Conservation (phyloP, 1,140 invertebrate genomes). For the Hormaphis cornu region DNA sequence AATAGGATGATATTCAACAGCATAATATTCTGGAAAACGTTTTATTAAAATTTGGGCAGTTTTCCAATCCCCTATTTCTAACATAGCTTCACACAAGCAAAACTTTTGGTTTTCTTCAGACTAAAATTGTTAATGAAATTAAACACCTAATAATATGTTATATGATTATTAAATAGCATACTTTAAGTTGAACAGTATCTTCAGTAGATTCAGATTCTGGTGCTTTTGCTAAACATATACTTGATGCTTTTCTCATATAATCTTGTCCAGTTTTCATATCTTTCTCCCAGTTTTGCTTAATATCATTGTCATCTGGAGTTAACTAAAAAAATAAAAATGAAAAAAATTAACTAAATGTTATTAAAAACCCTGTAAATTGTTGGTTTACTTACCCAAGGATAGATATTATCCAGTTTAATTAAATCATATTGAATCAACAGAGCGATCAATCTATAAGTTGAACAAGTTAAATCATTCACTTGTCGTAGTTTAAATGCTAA, state of each 20-base stretch:
- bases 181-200: constrained; percentile 50
- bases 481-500: constrained; percentile 79
- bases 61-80: constrained; percentile 83
- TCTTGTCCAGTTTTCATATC: constrained; percentile 57
- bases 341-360: neutral
- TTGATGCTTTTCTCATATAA: constrained; percentile 45
- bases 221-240: constrained; percentile 74
- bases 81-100: constrained; percentile 76
- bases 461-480: constrained; percentile 58
- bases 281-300: constrained; percentile 71
- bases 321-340: constrained; percentile 49
- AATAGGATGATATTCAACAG: constrained; percentile 68
- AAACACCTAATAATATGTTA: constrained; percentile 2
- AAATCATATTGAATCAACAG: constrained; percentile 79
- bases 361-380: neutral
- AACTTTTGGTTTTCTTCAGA: constrained; percentile 85
- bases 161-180: neutral
- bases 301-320: constrained; percentile 70
- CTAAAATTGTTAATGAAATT: constrained; percentile 41
- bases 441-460: constrained; percentile 80
- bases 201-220: constrained; percentile 63
- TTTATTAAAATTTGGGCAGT: constrained; percentile 69
- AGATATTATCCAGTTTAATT: constrained; percentile 78
- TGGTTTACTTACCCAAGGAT: constrained; percentile 67
- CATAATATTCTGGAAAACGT: constrained; percentile 70